Percentiles rank a stretch among this genome's conserved stretches.
Conservation (phyloP, 2,797 vertebrate species). For the Trematomus bernacchii region DNA sequence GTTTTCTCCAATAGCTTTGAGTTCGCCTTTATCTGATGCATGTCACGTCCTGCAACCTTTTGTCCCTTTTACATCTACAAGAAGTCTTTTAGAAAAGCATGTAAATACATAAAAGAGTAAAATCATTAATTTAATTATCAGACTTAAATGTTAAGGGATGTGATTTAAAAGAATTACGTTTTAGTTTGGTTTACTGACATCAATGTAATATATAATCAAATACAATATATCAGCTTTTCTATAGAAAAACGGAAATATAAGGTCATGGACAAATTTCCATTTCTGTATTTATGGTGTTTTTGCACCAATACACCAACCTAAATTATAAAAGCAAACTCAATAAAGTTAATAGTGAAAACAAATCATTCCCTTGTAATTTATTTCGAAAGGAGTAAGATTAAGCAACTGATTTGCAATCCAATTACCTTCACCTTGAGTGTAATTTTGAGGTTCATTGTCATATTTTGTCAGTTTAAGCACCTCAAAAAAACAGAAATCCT, state of each 20-base stretch:
- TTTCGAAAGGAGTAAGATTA: no score
- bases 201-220: no score
- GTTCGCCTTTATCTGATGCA: constrained; percentile 16
- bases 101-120: background rate
- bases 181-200: background rate
- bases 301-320: background rate
- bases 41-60: constrained; percentile 11
- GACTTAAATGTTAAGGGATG: background rate
- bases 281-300: background rate
- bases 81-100: background rate
- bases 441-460: background rate
- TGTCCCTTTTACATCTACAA: background rate
- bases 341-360: background rate
- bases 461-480: background rate
- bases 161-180: background rate
- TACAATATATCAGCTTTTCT: background rate
- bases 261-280: background rate
- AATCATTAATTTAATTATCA: background rate
- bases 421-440: background rate
- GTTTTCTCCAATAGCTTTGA: constrained; percentile 28
- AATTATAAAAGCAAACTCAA: background rate
- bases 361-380: no score
- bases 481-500: background rate
- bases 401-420: background rate
- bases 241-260: background rate